Conservation (phyloP, 2,113 vertebrate species). For the Indri indri region DNA sequence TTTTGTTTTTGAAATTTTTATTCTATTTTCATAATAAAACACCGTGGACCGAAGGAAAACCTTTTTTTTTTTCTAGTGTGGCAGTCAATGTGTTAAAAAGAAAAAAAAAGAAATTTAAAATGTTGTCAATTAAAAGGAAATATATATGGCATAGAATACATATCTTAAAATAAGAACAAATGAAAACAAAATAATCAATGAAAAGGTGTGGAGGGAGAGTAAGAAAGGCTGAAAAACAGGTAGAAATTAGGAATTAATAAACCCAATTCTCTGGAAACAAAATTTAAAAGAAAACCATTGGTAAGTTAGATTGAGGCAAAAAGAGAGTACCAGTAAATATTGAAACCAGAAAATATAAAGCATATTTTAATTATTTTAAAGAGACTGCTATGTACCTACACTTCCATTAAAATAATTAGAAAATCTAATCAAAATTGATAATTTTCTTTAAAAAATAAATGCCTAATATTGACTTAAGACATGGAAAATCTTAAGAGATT, state of each 20-base stretch:
- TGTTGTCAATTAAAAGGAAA: not conserved
- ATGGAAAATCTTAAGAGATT: not conserved
- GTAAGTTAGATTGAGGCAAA: not conserved
- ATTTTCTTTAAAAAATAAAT: not conserved
- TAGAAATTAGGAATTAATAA: not conserved
- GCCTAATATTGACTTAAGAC: not conserved
- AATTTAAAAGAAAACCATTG: not conserved
- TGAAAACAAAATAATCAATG: not conserved
- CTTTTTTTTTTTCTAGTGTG: too few relatives aligned
- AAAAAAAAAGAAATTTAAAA: slow-evolving; percentile 6
- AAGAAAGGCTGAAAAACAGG: not conserved
- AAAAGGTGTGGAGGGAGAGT: not conserved
- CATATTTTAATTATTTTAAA: not conserved
- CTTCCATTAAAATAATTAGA: not conserved
- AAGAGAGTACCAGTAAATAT: not conserved
- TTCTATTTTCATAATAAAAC: too few relatives aligned
- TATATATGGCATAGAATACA: not conserved
- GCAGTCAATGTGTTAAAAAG: not conserved
- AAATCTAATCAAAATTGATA: not conserved
- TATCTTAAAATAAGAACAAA: not conserved
- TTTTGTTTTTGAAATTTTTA: too few relatives aligned
- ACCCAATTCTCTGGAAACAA: not conserved
- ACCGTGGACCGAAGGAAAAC: too few relatives aligned
- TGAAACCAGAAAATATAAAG: not conserved
- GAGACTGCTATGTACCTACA: not conserved